Conservation (phyloP, 1,140 invertebrate genomes). For the Neodiprion pinetum region DNA sequence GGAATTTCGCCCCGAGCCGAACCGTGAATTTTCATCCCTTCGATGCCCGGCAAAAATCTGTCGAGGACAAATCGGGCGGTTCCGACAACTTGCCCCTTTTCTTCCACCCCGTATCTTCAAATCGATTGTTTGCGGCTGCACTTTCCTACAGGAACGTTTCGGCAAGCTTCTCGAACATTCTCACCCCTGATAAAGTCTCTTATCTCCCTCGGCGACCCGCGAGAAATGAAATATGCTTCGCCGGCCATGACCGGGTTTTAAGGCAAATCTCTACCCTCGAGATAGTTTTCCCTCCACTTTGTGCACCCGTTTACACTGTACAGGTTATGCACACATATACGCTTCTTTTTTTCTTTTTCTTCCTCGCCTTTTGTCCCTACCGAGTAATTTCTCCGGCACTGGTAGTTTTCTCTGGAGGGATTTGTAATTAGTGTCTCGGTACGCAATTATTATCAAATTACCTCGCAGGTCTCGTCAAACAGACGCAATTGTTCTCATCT, state of each 20-base stretch:
- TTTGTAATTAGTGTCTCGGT: neutral
- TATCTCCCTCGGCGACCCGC: no score
- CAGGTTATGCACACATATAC: neutral
- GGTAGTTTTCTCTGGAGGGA: neutral
- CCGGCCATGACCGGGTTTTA: no score
- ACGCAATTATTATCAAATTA: slow-evolving; percentile 6
- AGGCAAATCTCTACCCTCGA: no score
- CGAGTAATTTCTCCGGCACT: neutral
- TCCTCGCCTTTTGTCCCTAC: neutral
- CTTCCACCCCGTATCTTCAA: neutral
- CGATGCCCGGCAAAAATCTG: neutral
- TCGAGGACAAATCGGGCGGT: neutral
- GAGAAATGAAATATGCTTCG: no score
- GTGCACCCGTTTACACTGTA: no score
- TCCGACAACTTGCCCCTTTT: neutral
- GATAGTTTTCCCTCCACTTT: no score
- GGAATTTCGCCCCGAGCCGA: no score
- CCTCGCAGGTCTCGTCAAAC: neutral
- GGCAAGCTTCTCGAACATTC: no score
- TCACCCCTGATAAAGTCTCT: no score
- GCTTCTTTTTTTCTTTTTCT: neutral
- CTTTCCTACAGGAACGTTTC: no score
- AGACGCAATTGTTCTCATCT: neutral
- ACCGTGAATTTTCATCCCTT: no score
- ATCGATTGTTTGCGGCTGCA: no score